Base-by-base conservation (phyloP, 2,888 invertebrate species). In the Actias luna region DNA sequence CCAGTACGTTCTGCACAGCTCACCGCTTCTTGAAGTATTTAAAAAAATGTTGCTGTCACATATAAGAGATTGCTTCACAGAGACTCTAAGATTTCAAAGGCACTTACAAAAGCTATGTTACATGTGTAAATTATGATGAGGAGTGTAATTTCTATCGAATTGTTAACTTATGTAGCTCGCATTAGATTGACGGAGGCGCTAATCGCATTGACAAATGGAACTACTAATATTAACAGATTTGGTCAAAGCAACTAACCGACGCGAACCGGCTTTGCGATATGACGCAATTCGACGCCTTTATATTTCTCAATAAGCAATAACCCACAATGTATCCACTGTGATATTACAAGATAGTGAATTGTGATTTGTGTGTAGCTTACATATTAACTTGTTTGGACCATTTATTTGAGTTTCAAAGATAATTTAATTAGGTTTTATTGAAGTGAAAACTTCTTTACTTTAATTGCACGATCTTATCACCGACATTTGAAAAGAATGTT, bases 171-270 rank as follows among this genome's bases (percentile, higher is more conserved):
- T 29, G 27, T 33, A 14, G 60, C 39, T 61, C 39, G 36, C 39
- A 61, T 52, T 25, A 52, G 12, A 60, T 22, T 50, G 60, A 57
- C 55, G 55, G 61, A 55, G 52, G 55, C 36, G 39, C 61, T 52
- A 61, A 36, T 55, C 27, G 35, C 27, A 35, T 18, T 61, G 61
- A 61, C 55, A 55, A 55, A 61, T 61, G 27, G 55, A 14, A 31
- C 27, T 42, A 35, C 46, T 50, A 35, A 16, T 27, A 52, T 46
- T 55, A 29, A 55, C 29, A 29, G 29, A 27, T 55, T 29, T 55
- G 55, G 55, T 29, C 55, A 55, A 27, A 55, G 5, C 55, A 10
- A 29, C n/a, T 29, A 29, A 29, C 55, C 27, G n/a, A 22, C n/a
- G 29, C 29, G 27, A 55, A 55, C 55, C 29, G 55, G 55, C n/a